phyloP scores from a whole-genome alignment of 1,140 invertebrate genomes.

The Mesaphorura yosii region DNA sequence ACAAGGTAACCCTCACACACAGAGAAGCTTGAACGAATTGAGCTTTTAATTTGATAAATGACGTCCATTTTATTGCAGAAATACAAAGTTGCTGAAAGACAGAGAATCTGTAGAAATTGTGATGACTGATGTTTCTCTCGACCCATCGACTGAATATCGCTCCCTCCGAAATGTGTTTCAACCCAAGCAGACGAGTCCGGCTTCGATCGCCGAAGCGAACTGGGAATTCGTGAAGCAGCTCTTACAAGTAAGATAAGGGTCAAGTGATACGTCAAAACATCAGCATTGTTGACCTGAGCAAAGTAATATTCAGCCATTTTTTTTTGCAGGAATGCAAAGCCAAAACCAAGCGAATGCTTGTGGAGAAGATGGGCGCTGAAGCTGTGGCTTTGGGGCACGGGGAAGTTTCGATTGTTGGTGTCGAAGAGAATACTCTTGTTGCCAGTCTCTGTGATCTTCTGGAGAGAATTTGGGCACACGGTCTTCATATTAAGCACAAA shows the following conservation, averaged over 20 bases:
- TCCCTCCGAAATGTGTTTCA: constrained; percentile 34
- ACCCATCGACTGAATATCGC: constrained; percentile 19
- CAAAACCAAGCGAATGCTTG: constrained; percentile 92
- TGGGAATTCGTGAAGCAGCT: constrained; percentile 97
- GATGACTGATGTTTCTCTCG: constrained; percentile 24
- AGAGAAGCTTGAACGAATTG: background rate
- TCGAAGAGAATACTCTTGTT: constrained; percentile 96
- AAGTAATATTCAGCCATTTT: constrained; percentile 5
- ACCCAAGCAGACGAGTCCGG: constrained; percentile 49
- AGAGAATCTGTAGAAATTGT: constrained; percentile 23
- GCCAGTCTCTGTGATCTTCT: constrained; percentile 93
- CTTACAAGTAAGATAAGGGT: constrained; percentile 57
- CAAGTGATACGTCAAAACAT: too few species aligned
- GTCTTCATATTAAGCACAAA: constrained; percentile 77
- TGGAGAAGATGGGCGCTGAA: constrained; percentile 96
- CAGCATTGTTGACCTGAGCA: too few species aligned
- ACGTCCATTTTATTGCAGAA: constrained; percentile 12
- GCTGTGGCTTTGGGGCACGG: constrained; percentile 68
- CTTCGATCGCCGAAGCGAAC: constrained; percentile 90
- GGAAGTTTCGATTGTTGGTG: constrained; percentile 43
- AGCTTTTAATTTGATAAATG: background rate
- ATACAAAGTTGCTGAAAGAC: constrained; percentile 26
- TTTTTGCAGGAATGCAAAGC: constrained; percentile 67
- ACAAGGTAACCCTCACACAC: constrained; percentile 20
- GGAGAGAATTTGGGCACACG: constrained; percentile 96